phyloP scores from a whole-genome alignment of 2,888 invertebrate genomes.

The Noctua pronuba region DNA sequence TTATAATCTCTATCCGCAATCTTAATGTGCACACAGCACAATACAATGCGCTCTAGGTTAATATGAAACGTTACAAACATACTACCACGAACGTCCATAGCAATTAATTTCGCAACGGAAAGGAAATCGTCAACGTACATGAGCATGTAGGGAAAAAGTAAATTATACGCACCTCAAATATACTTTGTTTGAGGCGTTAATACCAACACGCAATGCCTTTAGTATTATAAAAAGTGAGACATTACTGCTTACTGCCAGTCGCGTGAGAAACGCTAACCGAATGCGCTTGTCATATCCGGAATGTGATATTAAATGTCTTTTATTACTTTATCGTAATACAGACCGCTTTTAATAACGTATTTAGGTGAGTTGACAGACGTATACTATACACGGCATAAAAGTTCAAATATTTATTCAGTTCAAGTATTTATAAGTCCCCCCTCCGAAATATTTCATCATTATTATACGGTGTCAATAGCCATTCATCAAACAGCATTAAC shows the following conservation, averaged over 20 bases:
- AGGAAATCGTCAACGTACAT: constrained; percentile 74
- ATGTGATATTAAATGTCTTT: constrained; percentile 67
- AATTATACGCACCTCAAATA: constrained; percentile 72
- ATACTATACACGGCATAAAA: constrained; percentile 19
- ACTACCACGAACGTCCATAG: constrained; percentile 57
- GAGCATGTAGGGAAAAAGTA: constrained; percentile 72
- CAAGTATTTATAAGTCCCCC: not conserved
- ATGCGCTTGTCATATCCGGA: constrained; percentile 65
- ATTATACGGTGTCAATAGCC: not conserved
- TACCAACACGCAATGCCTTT: constrained; percentile 70
- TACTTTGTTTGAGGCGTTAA: constrained; percentile 70
- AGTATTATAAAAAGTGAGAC: constrained; percentile 70
- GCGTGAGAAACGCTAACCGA: constrained; percentile 74
- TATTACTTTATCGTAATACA: constrained; percentile 58
- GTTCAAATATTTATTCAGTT: constrained; percentile 14
- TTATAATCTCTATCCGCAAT: constrained; percentile 51
- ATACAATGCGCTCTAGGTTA: constrained; percentile 55
- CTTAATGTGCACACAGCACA: constrained; percentile 44
- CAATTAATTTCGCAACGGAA: constrained; percentile 75
- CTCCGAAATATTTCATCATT: not conserved
- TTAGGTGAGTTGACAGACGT: constrained; percentile 25
- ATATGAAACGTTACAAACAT: constrained; percentile 60
- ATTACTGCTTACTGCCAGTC: constrained; percentile 66
- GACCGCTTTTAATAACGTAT: constrained; percentile 51
- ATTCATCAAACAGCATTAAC: constrained; percentile 21